A percentile compares a stretch with the other conserved stretches of the same genome.
These are phyloP conservation scores for Synchiropus splendidus DNA, from an alignment of 2,113 vertebrate genomes.

Conservation along the genomic window DNA sequence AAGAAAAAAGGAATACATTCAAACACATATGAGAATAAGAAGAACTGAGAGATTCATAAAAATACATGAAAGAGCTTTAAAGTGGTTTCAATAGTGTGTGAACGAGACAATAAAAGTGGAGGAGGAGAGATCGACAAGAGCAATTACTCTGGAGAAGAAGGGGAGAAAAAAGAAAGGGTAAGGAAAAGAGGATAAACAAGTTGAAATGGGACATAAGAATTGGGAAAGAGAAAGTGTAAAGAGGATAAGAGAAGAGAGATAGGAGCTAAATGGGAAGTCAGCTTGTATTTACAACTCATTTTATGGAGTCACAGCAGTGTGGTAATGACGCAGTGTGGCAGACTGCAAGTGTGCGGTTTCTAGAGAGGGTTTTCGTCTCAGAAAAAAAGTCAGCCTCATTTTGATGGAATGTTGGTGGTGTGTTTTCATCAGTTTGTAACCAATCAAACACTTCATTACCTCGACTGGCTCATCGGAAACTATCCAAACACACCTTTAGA, in stretches of 20 bases:
- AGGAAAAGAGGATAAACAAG: slow-evolving; percentile 5
- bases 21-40: too few species aligned
- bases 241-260: slow-evolving; percentile 1
- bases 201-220: slow-evolving; percentile 1
- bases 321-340: slow-evolving; percentile 36
- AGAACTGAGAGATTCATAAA: slow-evolving; percentile 4
- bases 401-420: slow-evolving; percentile 19
- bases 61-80: too few species aligned
- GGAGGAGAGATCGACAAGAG: too few species aligned
- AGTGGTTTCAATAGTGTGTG: slow-evolving; percentile 6
- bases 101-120: neutral
- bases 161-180: neutral
- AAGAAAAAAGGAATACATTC: neutral
- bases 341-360: slow-evolving; percentile 21
- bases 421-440: slow-evolving; percentile 18
- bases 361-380: slow-evolving; percentile 29
- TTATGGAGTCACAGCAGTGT: slow-evolving; percentile 55
- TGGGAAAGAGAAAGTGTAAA: slow-evolving; percentile 1
- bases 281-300: slow-evolving; percentile 47
- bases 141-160: neutral
- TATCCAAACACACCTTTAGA: too few species aligned
- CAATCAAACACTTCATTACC: slow-evolving; percentile 2
- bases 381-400: slow-evolving; percentile 18
- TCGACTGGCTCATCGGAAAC: too few species aligned
- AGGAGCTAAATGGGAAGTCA: slow-evolving; percentile 8